phyloP scores from a whole-genome alignment of 2,888 invertebrate genomes.

The Polia nebulosa region DNA sequence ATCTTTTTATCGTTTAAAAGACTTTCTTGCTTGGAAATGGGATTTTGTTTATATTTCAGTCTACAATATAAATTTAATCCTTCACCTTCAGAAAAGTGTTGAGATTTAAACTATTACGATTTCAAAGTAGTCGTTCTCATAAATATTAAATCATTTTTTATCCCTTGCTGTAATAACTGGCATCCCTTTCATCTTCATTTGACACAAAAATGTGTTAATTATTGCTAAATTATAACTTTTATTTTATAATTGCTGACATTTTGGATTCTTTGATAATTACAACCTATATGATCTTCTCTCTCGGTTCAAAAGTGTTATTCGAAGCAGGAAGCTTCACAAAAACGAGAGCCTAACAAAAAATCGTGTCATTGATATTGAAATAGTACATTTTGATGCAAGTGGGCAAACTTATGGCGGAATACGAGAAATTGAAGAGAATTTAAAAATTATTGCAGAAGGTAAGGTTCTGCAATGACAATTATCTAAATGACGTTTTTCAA shows the following conservation, averaged over 20 bases:
- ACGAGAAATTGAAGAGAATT: too few relatives aligned
- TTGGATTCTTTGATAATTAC: slow-evolving; percentile 3
- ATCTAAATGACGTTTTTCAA: too few relatives aligned
- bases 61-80: too few relatives aligned
- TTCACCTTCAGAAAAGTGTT: too few relatives aligned
- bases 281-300: background rate
- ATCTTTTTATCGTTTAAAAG: too few relatives aligned
- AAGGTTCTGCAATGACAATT: too few relatives aligned
- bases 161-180: slow-evolving; percentile 37
- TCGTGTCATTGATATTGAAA: too few relatives aligned
- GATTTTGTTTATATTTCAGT: background rate
- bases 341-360: background rate
- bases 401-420: too few relatives aligned
- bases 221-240: slow-evolving; percentile 51
- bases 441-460: too few relatives aligned
- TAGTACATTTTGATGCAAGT: too few relatives aligned
- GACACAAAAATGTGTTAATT: slow-evolving; percentile 63
- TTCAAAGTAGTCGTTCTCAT: slow-evolving; percentile 7
- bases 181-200: slow-evolving; percentile 45
- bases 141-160: slow-evolving; percentile 47
- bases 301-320: background rate
- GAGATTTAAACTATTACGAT: too few relatives aligned
- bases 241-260: slow-evolving; percentile 36
- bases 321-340: background rate
- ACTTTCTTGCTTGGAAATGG: background rate